These are phyloP conservation scores for Orthosia gothica DNA, from an alignment of 2,888 invertebrate species.

Conservation along the genomic window DNA sequence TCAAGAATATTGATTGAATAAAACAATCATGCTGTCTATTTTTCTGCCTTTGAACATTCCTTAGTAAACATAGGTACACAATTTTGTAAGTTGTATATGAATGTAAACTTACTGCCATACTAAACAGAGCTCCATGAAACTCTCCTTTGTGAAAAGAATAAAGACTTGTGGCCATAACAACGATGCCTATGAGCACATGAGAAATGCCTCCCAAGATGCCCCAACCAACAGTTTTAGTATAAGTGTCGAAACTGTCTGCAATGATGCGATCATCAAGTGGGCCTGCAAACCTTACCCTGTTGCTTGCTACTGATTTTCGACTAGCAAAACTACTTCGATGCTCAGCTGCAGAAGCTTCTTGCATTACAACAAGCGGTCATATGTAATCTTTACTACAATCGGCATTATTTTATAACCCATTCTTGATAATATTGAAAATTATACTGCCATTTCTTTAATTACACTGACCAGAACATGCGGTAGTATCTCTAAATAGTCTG, in stretches of 20 bases:
- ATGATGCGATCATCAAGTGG: conserved; percentile 18
- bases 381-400: conserved; percentile 31
- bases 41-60: not conserved
- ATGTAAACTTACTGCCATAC: conserved; percentile 48
- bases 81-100: conserved; percentile 22
- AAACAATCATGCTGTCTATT: no score
- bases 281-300: conserved; percentile 31
- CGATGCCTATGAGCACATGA: conserved; percentile 14
- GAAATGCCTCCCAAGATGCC: conserved; percentile 17
- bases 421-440: conserved; percentile 29
- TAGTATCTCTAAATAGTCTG: no score
- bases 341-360: not conserved
- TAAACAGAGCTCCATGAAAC: conserved; percentile 36
- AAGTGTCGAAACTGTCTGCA: conserved; percentile 18
- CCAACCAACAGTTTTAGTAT: conserved; percentile 1
- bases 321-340: not conserved
- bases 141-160: conserved; percentile 30
- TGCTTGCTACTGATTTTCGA: not conserved
- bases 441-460: conserved; percentile 27
- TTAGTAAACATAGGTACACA: not conserved
- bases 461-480: conserved; percentile 2
- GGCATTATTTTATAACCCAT: conserved; percentile 38
- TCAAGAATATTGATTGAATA: not conserved
- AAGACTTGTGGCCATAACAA: conserved; percentile 30
- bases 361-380: conserved; percentile 34